These are phyloP conservation scores for Halyomorpha halys DNA, from an alignment of 1,140 invertebrate species.

Conservation along the genomic window DNA sequence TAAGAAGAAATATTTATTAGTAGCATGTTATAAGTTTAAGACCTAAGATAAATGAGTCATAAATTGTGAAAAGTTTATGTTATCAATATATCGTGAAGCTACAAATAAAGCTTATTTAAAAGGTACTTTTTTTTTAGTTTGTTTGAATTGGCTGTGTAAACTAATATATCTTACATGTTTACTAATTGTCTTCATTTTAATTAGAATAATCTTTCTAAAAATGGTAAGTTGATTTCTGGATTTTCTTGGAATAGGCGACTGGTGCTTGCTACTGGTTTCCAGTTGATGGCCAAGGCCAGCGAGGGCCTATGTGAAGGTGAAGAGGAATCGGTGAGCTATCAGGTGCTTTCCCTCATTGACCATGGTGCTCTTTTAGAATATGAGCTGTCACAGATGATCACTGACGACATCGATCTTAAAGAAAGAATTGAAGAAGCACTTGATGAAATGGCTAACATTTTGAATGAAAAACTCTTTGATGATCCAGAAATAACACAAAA, in stretches of 20 bases:
- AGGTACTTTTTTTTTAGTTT: too few relatives aligned
- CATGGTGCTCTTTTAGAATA: constrained; percentile 19
- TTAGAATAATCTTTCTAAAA: neutral
- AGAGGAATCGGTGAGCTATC: neutral
- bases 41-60: too few relatives aligned
- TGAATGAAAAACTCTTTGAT: constrained; percentile 14
- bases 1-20: too few relatives aligned
- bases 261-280: neutral
- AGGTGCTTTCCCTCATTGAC: constrained; percentile 4
- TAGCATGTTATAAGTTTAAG: too few relatives aligned
- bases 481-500: neutral
- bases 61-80: too few relatives aligned
- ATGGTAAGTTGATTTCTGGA: neutral
- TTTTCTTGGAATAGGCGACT: neutral
- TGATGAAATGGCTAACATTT: constrained; percentile 16
- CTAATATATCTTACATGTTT: too few relatives aligned
- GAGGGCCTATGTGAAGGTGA: neutral
- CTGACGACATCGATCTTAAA: constrained; percentile 18
- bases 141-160: too few relatives aligned
- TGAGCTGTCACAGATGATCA: constrained; percentile 22
- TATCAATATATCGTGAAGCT: too few relatives aligned
- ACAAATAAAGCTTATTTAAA: too few relatives aligned
- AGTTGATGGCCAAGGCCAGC: neutral
- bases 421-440: constrained; percentile 9
- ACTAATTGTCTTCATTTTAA: too few relatives aligned